Conservation (phyloP, 1,140 invertebrate genomes). For the Homalodisca vitripennis region DNA sequence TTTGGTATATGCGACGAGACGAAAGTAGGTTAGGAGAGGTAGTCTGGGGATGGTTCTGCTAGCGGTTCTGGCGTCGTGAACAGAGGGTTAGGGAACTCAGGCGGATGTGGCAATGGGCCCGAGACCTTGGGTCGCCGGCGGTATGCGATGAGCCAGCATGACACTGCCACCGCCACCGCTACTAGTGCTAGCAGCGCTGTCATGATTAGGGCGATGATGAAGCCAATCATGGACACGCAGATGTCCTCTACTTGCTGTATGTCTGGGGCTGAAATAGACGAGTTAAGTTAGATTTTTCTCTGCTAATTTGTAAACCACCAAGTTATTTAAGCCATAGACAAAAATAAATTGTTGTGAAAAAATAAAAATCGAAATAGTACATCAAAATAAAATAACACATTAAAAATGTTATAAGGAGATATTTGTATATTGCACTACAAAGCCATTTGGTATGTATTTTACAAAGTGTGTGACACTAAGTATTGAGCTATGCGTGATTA, state of each 20-base stretch:
- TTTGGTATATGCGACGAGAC: too few relatives aligned
- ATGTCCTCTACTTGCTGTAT: conserved; percentile 77
- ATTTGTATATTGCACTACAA: too few relatives aligned
- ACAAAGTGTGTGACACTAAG: too few relatives aligned
- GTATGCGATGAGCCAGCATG: conserved; percentile 94
- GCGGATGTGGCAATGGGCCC: conserved; percentile 88
- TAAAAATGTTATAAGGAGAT: too few relatives aligned
- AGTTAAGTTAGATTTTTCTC: too few relatives aligned
- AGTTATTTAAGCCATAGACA: too few relatives aligned
- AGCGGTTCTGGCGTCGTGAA: conserved; percentile 82
- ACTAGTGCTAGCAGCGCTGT: conserved; percentile 88
- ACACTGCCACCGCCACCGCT: conserved; percentile 89
- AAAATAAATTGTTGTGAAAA: too few relatives aligned
- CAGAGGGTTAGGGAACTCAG: conserved; percentile 91
- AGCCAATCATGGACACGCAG: conserved; percentile 89
- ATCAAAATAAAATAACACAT: too few relatives aligned
- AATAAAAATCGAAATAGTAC: too few relatives aligned
- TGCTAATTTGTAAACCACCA: too few relatives aligned
- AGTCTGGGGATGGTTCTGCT: conserved; percentile 77
- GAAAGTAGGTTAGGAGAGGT: conserved; percentile 61
- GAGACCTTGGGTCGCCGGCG: conserved; percentile 78
- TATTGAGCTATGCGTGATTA: too few relatives aligned
- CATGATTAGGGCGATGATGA: conserved; percentile 88
- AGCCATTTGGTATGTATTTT: too few relatives aligned
- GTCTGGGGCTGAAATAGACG: conserved; percentile 55